Percentiles rank a stretch among this genome's conserved stretches.
These are phyloP conservation scores for Altica lythri DNA, from an alignment of 2,888 invertebrate genomes.

Conservation along the genomic window DNA sequence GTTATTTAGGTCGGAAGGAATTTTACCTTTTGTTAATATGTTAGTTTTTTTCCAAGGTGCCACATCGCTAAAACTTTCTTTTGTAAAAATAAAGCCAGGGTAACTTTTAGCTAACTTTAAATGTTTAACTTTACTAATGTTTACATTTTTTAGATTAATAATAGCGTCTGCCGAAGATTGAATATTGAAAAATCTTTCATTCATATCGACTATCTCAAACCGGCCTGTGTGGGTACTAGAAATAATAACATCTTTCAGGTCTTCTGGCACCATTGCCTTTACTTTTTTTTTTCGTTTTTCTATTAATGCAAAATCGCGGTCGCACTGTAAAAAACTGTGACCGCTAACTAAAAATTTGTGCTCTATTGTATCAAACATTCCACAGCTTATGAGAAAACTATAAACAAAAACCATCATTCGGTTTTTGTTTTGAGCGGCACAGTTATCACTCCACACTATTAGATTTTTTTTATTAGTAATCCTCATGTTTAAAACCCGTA, in stretches of 20 bases:
- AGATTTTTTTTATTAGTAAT: slow-evolving; percentile 1
- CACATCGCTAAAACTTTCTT: background rate
- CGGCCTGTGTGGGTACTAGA: slow-evolving; percentile 9
- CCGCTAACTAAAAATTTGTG: slow-evolving; percentile 7
- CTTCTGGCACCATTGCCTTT: slow-evolving; percentile 6
- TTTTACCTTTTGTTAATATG: background rate
- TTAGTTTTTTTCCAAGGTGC: background rate
- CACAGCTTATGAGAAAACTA: slow-evolving; percentile 1
- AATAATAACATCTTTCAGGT: slow-evolving; percentile 3
- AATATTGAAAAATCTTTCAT: slow-evolving; percentile 1
- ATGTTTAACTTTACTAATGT: slow-evolving; percentile 3
- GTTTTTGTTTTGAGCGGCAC: slow-evolving; percentile 7
- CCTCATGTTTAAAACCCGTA: slow-evolving; percentile 6
- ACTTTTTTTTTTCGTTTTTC: background rate
- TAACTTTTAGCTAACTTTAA: background rate
- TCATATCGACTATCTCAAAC: slow-evolving; percentile 3
- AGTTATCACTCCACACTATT: slow-evolving; percentile 10
- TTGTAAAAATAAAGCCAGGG: slow-evolving; percentile 3
- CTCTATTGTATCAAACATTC: slow-evolving; percentile 4
- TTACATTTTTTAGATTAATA: slow-evolving; percentile 3
- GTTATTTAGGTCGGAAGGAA: background rate
- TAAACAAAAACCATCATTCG: slow-evolving; percentile 8
- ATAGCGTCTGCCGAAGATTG: slow-evolving; percentile 1
- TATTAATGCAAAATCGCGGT: slow-evolving; percentile 7
- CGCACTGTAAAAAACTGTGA: slow-evolving; percentile 13